Base-by-base conservation (phyloP, 2,888 invertebrate species). In the Amblyjoppa fuscipennis region DNA sequence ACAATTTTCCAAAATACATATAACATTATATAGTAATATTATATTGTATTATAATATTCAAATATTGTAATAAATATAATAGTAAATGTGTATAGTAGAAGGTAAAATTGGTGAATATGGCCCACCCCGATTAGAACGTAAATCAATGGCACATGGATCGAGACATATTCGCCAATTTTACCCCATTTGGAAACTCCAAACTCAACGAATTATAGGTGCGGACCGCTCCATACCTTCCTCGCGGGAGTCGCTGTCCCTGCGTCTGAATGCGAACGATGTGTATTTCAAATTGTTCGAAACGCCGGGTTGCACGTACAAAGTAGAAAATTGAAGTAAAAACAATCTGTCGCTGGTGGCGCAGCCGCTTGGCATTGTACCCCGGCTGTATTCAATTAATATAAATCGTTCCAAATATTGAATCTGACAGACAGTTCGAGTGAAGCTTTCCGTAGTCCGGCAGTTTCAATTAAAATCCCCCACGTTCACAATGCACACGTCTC, bases 331-430 rank as follows among this genome's bases (percentile, higher is more conserved):
- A 53, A 71, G 71, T 79, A 66, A 69, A 61, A 71, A 71, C 49
- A 73, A 79, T 49, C 69, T 56, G 68, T 74, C 69, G 81, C 56
- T 74, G 45, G 59, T 56, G 34, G 61, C 31, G 70, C 28, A 31
- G 49, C 2, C 53, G 66, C 53, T 41, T 13, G 28, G 41, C 41
- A 16, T 41, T 68, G 68, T 68, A 28, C 7, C 31, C 59, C 34
- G 53, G 45, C 16, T 16, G 66, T 51, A 11, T 79, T 75, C 64
- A 71, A 82, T 85, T 75, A 81, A 78, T 73, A 85, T 81, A 81
- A 74, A 84, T 73, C 81, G 73, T 74, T 70, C 59, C 51, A 84
- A 76, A 73, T 77, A 77, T 81, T 81, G 74, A 68, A 74, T 73
- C 61, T 45, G 77, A 77, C 59, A 31, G 76, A 77, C 69, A 59